Percentiles rank a stretch among this genome's conserved stretches.
Conservation (phyloP, 1,140 invertebrate genomes). For the Globodera ellingtonae region DNA sequence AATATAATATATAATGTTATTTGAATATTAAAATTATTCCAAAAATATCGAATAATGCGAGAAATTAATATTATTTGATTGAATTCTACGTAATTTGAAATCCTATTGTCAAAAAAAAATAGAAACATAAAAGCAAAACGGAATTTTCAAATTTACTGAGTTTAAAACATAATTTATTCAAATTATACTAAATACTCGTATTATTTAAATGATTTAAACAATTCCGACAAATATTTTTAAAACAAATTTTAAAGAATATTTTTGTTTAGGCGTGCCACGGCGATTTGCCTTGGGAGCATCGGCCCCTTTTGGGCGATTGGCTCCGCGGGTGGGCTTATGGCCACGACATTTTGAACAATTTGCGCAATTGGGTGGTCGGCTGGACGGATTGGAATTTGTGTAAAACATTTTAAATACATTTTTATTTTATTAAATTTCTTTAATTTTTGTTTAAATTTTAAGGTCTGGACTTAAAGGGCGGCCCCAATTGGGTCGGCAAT, state of each 20-base stretch:
- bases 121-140: too few species aligned
- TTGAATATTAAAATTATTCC: too few species aligned
- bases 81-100: too few species aligned
- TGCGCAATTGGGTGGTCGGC: conserved; percentile 40
- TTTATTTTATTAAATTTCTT: neutral
- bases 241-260: neutral
- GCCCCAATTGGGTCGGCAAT: conserved; percentile 76
- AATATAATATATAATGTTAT: too few species aligned
- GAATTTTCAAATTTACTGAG: too few species aligned
- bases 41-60: too few species aligned
- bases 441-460: neutral
- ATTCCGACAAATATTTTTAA: neutral
- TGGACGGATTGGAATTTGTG: conserved; percentile 81
- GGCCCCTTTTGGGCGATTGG: conserved; percentile 42
- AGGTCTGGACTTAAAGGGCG: conserved; percentile 69
- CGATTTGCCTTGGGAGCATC: conserved; percentile 33
- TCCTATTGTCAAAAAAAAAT: too few species aligned
- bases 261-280: conserved; percentile 37
- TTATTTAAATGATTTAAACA: too few species aligned
- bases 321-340: conserved; percentile 31
- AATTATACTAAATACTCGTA: too few species aligned
- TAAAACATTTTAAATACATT: conserved; percentile 8
- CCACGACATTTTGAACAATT: conserved; percentile 71
- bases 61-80: too few species aligned
- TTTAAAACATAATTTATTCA: too few species aligned